These are phyloP conservation scores for Hipparchia sbordonii DNA, from an alignment of 2,888 invertebrate genomes.

Conservation along the genomic window DNA sequence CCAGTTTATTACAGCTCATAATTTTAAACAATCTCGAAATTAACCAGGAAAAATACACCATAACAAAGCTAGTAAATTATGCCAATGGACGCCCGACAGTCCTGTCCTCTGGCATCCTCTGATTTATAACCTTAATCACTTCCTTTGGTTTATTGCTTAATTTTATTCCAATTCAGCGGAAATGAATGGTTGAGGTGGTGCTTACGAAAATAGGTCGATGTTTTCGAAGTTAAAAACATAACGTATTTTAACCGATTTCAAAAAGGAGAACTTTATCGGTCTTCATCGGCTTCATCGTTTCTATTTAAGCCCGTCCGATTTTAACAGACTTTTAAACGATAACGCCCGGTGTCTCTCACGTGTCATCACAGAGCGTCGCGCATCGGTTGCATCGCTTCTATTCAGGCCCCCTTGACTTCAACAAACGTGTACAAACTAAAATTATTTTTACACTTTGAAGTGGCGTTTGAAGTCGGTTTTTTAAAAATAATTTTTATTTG, in stretches of 20 bases:
- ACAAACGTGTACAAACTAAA: no score
- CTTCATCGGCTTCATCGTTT: not conserved
- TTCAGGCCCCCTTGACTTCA: no score
- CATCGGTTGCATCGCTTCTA: no score
- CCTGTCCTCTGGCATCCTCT: slow-evolving; percentile 28
- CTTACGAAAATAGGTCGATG: no score
- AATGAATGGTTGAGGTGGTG: slow-evolving; percentile 15
- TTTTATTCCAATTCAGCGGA: slow-evolving; percentile 26
- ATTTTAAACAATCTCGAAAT: slow-evolving; percentile 20
- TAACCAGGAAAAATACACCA: slow-evolving; percentile 20
- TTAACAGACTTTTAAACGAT: no score
- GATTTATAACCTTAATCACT: slow-evolving; percentile 34
- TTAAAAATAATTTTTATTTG: no score
- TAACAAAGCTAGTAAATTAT: slow-evolving; percentile 28
- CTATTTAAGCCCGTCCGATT: no score
- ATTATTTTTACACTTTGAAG: no score
- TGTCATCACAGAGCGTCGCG: no score
- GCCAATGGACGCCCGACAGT: slow-evolving; percentile 25
- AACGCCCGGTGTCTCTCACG: no score
- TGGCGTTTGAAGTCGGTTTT: no score
- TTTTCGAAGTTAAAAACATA: not conserved
- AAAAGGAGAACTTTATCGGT: no score
- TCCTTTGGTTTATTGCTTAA: slow-evolving; percentile 34
- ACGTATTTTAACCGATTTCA: not conserved
- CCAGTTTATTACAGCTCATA: slow-evolving; percentile 10